Base-by-base conservation (phyloP, 1,140 invertebrate genomes). In the Tetramorium alpestre region DNA sequence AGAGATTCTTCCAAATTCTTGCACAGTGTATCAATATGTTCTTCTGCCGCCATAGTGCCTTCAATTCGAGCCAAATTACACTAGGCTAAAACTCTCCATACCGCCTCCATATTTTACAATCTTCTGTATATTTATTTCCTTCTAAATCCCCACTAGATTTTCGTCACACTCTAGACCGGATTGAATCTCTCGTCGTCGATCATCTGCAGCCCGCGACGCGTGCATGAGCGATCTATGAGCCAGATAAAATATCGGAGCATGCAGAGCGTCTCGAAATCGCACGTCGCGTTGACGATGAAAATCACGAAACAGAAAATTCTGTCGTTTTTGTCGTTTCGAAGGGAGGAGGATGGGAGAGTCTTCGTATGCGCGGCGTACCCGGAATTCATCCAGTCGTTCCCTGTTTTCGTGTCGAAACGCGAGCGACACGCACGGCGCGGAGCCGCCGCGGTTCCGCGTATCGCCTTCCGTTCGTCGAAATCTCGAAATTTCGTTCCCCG, bases 401-500 rank as follows among this genome's bases (percentile, higher is more conserved):
- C 51, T 73, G 77, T 90, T 90, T 90, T 90, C 76, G 41, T 56
- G 77, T 89, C 54, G 87, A 86, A 80, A 89, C 65, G 51, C 73
- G 78, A 87, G 77, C 78, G 77, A 77, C 82, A 75, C 64, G 64
- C 64, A 54, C 88, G 86, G 72, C 56, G 38, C 65, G 73, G 33
- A 58, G 67, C 54, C 54, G 18, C n/a, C 41, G 41, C 41, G 41
- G 47, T 89, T 89, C 70, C 86, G 51, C 60, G 67, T 87, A 65
- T 64, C 65, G 77, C 80, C 54, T 88, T 70, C 62, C 81, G 54
- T 90, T 90, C 85, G 58, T 54, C 75, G 85, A 90, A 89, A 90
- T 87, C 87, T 87, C 85, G 76, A 90, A 90, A 90, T 89, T 88
- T 91, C 72, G 11, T 90, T 90, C 80, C 56, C 28, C n/a, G 86